These are phyloP conservation scores for Neodiprion lecontei DNA, from an alignment of 1,140 invertebrate genomes.

Conservation along the genomic window DNA sequence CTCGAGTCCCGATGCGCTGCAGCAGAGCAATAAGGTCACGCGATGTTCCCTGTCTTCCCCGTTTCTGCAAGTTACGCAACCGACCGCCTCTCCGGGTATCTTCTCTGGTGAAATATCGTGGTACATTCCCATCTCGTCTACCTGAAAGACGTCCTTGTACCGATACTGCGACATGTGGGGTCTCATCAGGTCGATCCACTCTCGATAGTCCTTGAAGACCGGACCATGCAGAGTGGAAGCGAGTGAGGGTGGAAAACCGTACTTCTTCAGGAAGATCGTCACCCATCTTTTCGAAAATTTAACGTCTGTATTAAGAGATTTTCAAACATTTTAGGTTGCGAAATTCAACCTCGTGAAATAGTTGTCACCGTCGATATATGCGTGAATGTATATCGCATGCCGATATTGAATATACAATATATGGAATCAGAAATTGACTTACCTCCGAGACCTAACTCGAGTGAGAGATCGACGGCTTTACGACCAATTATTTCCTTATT, in stretches of 20 bases:
- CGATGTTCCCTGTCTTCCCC: constrained; percentile 18
- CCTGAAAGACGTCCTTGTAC: constrained; percentile 42
- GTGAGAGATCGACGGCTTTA: constrained; percentile 41
- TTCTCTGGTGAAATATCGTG: constrained; percentile 29
- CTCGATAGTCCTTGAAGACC: constrained; percentile 40
- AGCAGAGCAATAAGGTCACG: constrained; percentile 37
- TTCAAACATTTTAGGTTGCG: not conserved
- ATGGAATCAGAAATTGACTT: not conserved
- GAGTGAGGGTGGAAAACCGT: constrained; percentile 38
- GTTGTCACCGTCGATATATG: constrained; percentile 31
- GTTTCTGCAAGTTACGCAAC: constrained; percentile 8
- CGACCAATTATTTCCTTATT: constrained; percentile 33
- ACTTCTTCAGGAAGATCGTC: constrained; percentile 41
- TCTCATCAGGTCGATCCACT: constrained; percentile 44
- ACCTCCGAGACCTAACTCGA: constrained; percentile 11
- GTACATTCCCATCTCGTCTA: constrained; percentile 46
- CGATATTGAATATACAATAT: not conserved
- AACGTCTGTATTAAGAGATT: constrained; percentile 35
- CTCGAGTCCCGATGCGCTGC: constrained; percentile 43
- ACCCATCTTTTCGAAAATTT: constrained; percentile 47
- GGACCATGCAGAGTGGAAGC: constrained; percentile 33
- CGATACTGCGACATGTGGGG: constrained; percentile 38
- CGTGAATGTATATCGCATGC: not conserved
- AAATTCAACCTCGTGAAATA: constrained; percentile 18
- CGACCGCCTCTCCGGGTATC: not conserved